A percentile compares a stretch with the other conserved stretches of the same genome.
Conservation (phyloP, 2,888 invertebrate species). For the Cerceris rybyensis region DNA sequence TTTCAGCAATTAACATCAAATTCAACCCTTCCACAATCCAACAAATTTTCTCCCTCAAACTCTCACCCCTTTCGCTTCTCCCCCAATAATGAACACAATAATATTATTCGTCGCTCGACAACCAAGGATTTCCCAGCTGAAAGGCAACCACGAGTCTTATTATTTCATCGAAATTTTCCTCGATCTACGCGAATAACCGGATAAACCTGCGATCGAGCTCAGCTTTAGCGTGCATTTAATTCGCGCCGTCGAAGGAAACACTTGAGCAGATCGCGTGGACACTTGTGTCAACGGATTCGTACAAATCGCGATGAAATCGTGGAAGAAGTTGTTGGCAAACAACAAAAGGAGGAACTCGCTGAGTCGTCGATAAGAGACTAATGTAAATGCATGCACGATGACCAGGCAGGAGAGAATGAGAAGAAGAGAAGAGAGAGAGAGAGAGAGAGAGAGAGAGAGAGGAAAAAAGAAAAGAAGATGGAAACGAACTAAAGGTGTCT, state of each 20-base stretch:
- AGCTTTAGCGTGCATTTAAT: background rate
- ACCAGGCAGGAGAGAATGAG: background rate
- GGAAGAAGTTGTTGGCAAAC: slow-evolving; percentile 13
- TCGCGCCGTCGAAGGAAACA: slow-evolving; percentile 10
- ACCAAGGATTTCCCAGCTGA: too few species aligned
- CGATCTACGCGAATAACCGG: background rate
- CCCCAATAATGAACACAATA: too few species aligned
- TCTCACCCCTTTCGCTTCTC: too few species aligned
- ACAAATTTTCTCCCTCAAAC: too few species aligned
- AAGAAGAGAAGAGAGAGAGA: too few species aligned
- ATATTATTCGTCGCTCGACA: too few species aligned
- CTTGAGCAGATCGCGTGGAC: slow-evolving; percentile 19
- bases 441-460: too few species aligned
- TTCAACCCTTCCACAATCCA: too few species aligned
- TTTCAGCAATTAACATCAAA: too few species aligned
- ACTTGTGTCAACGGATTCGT: slow-evolving; percentile 46
- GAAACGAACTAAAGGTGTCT: too few species aligned
- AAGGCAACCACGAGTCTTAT: background rate
- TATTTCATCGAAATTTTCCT: background rate
- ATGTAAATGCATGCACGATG: background rate
- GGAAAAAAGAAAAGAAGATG: too few species aligned
- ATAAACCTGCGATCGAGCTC: background rate
- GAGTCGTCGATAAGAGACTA: background rate
- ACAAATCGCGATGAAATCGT: slow-evolving; percentile 28
- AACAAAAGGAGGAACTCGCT: background rate